Conservation (phyloP, 2,888 invertebrate species). For the Cheiracanthium punctorium region DNA sequence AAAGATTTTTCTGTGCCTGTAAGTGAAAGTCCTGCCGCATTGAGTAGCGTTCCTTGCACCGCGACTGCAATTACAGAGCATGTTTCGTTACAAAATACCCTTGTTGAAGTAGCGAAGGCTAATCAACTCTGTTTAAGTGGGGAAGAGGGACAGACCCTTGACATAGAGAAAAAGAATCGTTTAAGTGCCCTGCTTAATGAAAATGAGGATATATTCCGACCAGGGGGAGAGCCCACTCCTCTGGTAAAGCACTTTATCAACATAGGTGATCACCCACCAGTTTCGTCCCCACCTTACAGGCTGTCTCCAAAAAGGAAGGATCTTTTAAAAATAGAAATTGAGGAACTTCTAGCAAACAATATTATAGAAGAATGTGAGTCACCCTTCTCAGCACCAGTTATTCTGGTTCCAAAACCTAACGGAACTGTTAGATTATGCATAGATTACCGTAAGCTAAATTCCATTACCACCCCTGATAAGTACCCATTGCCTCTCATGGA, state of each 20-base stretch:
- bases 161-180: not conserved
- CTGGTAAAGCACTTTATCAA: not conserved
- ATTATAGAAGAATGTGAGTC: conserved; percentile 22
- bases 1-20: not conserved
- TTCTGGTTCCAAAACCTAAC: conserved; percentile 11
- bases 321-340: not conserved
- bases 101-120: not conserved
- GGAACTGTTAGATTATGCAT: not conserved
- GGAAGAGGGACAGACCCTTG: conserved; percentile 4
- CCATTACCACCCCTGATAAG: not conserved
- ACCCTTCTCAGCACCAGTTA: not conserved
- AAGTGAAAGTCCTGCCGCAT: not conserved
- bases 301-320: not conserved
- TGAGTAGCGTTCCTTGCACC: not conserved
- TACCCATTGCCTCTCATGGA: not conserved
- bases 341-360: not conserved
- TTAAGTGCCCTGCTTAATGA: not conserved
- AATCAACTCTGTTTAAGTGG: not conserved
- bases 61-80: not conserved
- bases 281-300: not conserved
- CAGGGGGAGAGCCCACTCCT: conserved; percentile 11
- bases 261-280: not conserved
- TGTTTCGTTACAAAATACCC: not conserved
- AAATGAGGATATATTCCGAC: conserved; percentile 9
- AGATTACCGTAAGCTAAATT: conserved; percentile 27